Percentiles rank a stretch among this genome's conserved stretches.
phyloP scores from a whole-genome alignment of 2,113 vertebrate genomes.

The Cygnus buccinator region DNA sequence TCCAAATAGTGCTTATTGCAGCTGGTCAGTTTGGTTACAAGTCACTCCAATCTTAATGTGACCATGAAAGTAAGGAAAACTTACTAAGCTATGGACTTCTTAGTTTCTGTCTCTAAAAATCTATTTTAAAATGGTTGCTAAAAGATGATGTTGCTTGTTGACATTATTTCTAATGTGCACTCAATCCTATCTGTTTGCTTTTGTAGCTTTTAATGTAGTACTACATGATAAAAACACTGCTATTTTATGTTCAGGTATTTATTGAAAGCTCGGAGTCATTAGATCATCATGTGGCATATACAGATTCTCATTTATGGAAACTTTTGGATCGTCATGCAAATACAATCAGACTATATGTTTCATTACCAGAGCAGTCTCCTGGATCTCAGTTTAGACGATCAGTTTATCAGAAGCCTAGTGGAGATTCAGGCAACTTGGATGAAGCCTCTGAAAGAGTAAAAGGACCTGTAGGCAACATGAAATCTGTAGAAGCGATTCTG shows the following conservation, averaged over 20 bases:
- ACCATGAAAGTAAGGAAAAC: background rate
- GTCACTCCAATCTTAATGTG: background rate
- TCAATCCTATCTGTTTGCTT: background rate
- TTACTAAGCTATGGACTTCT: background rate
- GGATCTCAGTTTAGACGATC: conserved; percentile 84
- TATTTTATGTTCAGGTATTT: conserved; percentile 84
- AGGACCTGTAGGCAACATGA: conserved; percentile 78
- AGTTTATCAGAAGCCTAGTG: conserved; percentile 83
- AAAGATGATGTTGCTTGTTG: background rate
- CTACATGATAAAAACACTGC: background rate
- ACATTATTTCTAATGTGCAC: background rate
- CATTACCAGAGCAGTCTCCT: conserved; percentile 92
- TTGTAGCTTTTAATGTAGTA: background rate
- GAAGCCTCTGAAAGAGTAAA: conserved; percentile 84
- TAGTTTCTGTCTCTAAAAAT: background rate
- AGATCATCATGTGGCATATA: conserved; percentile 88
- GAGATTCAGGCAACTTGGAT: conserved; percentile 77
- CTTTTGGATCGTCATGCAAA: conserved; percentile 96
- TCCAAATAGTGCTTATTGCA: background rate
- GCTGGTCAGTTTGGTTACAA: background rate
- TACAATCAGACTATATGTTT: conserved; percentile 92
- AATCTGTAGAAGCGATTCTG: conserved; percentile 93
- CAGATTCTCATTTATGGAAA: conserved; percentile 94
- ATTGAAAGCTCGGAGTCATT: conserved; percentile 92
- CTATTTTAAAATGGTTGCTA: background rate